These are phyloP conservation scores for Chelmon rostratus DNA, from an alignment of 2,797 vertebrate species.

Conservation along the genomic window DNA sequence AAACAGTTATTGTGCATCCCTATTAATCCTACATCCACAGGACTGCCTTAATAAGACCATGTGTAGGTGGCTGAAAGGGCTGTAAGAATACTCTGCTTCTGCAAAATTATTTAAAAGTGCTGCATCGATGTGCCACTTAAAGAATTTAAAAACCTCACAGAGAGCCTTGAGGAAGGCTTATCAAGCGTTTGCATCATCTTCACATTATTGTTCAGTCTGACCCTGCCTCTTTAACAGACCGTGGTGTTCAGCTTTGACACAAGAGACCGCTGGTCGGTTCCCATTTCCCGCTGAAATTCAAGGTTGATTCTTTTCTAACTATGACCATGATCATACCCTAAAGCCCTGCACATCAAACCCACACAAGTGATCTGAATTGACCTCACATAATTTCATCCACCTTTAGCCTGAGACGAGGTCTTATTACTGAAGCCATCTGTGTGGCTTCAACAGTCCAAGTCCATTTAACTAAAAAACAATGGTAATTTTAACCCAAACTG, in stretches of 20 bases:
- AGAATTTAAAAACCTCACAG: slow-evolving; percentile 7
- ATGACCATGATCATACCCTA: background rate
- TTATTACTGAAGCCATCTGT: too few relatives aligned
- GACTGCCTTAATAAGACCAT: slow-evolving; percentile 13
- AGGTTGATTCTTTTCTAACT: background rate
- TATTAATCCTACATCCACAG: slow-evolving; percentile 24
- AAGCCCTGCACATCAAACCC: too few relatives aligned
- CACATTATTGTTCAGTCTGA: background rate
- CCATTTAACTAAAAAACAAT: too few relatives aligned
- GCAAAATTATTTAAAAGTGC: background rate
- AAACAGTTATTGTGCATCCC: too few relatives aligned
- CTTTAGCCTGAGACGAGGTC: too few relatives aligned
- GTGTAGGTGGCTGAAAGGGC: slow-evolving; percentile 4
- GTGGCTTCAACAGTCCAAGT: too few relatives aligned
- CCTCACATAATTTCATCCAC: too few relatives aligned
- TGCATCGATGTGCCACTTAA: background rate
- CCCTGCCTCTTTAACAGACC: background rate
- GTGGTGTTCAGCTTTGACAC: background rate
- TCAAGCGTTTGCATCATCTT: background rate
- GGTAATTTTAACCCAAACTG: too few relatives aligned
- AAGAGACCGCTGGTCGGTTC: background rate
- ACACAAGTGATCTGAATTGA: too few relatives aligned
- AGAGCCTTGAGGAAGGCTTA: background rate
- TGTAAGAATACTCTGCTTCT: slow-evolving; percentile 5
- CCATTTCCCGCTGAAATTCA: background rate